Evolutionary conservation across 2,797 vertebrate species (phyloP), one percentile per base, ranked within the genome.

Genomic region (Girardinus metallicus): DNA sequence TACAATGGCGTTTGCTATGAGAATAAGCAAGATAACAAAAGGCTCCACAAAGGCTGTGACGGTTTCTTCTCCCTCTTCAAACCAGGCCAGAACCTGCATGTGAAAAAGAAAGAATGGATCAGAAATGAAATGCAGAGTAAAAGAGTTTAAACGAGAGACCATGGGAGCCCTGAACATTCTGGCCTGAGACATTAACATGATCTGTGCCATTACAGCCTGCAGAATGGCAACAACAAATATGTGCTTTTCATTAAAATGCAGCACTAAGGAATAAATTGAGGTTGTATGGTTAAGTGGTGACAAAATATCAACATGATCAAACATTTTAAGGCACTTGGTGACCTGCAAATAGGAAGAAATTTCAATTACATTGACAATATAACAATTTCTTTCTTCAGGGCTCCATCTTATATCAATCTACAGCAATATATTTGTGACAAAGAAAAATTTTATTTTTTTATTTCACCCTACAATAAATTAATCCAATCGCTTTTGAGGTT

Each of bases 11-110:
- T 99, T 99, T 92, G 98, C 98, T 95, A 99, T 97, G 89, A 99
- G 97, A 94, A 99, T 99, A 83, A 99, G 97, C 71, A 99, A 95
- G 91, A 99, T 99, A 91, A 99, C 98, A 95, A 99, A 99, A 91
- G 98, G 98, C 85, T 99, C 98, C 96, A 99, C 98, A 90, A 99
- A 99, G 62, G 98, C 98, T 89, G 98, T 99, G 82, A 99, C 91
- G 29, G 98, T 99, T 95, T 98, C 97, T 96, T 99, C 98, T 80
- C 98, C 98, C 94, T 99, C 98, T 94, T 99, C 98, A 95, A 99
- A 99, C 98, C 98, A 99, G 91, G 98, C 98, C 96, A 99, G 95
- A 83, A 97, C 98, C 98, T 99, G 88, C 0, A 87, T n/a, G 75
- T 4, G 68, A 73, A 76, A 94, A 1, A 74, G 26, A 76, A 51